Conservation (phyloP, 2,797 vertebrate genomes). For the Enteromius viviparus region DNA sequence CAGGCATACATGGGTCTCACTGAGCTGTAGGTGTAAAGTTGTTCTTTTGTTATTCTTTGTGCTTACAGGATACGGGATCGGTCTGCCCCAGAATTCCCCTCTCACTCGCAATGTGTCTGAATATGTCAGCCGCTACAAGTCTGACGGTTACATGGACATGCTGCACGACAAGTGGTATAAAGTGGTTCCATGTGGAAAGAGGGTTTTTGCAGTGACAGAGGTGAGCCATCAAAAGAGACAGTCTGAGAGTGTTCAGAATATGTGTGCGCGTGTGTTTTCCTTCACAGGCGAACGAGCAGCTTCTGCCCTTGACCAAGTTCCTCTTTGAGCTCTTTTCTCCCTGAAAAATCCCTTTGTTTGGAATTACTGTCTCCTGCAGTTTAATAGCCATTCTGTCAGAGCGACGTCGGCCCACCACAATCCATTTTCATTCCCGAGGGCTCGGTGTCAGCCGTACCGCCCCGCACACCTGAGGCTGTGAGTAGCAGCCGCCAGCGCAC, state of each 20-base stretch:
- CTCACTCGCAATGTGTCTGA: conserved; percentile 91
- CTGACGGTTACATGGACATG: conserved; percentile 94
- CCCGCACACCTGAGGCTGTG: conserved; percentile 51
- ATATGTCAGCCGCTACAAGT: conserved; percentile 93
- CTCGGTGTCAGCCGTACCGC: conserved; percentile 29
- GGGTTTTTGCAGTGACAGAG: conserved; percentile 69
- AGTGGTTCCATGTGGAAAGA: conserved; percentile 92
- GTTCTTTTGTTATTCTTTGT: conserved; percentile 25
- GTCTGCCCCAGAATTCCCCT: conserved; percentile 85
- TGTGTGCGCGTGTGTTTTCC: conserved; percentile 60
- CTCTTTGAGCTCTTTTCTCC: conserved; percentile 12
- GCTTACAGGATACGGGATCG: conserved; percentile 60
- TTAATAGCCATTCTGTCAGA: conserved; percentile 52
- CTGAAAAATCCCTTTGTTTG: conserved; percentile 43
- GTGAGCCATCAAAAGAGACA: conserved; percentile 43
- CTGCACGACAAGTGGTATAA: conserved; percentile 98
- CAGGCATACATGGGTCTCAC: background rate
- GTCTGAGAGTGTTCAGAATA: conserved; percentile 44
- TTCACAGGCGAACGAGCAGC: background rate
- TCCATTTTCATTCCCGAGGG: conserved; percentile 50
- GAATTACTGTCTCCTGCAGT: conserved; percentile 60
- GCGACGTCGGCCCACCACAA: conserved; percentile 23
- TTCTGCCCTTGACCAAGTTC: conserved; percentile 39
- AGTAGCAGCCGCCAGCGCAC: conserved; percentile 17
- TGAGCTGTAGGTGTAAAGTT: background rate